Percentiles rank a stretch among this genome's conserved stretches.
These are phyloP conservation scores for Dendrolimus kikuchii DNA, from an alignment of 1,140 invertebrate genomes.

Conservation along the genomic window DNA sequence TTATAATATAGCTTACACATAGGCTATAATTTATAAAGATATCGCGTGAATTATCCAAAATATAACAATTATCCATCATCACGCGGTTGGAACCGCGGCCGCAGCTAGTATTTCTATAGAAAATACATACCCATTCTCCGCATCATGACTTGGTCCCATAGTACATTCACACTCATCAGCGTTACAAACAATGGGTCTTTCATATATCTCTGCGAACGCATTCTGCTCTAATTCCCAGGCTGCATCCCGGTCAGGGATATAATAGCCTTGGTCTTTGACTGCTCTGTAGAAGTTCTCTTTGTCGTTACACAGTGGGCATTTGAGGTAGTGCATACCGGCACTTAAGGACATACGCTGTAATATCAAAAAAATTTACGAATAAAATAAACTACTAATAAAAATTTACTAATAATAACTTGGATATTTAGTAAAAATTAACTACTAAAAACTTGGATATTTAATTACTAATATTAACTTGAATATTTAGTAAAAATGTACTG, in stretches of 20 bases:
- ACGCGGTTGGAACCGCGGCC: too few species aligned
- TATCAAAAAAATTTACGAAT: too few species aligned
- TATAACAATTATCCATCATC: too few species aligned
- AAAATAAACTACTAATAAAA: too few species aligned
- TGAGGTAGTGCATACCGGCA: constrained; percentile 76
- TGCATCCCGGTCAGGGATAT: constrained; percentile 79
- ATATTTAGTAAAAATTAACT: too few species aligned
- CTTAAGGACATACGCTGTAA: constrained; percentile 23
- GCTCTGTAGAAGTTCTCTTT: constrained; percentile 71
- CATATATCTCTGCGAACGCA: constrained; percentile 72
- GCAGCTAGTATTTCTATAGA: background rate
- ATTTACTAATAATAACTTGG: too few species aligned
- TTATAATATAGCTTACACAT: too few species aligned
- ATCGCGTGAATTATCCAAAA: too few species aligned
- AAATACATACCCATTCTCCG: constrained; percentile 28
- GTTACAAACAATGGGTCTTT: constrained; percentile 36
- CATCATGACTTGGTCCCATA: constrained; percentile 28
- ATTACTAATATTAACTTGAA: too few species aligned
- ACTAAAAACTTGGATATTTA: too few species aligned
- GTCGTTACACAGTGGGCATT: constrained; percentile 81
- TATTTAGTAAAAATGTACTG: too few species aligned
- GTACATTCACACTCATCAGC: constrained; percentile 36
- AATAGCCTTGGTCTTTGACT: constrained; percentile 75
- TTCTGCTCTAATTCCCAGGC: constrained; percentile 79
- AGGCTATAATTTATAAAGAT: too few species aligned